phyloP scores from a whole-genome alignment of 2,797 vertebrate species.

The Acropternis orthonyx region DNA sequence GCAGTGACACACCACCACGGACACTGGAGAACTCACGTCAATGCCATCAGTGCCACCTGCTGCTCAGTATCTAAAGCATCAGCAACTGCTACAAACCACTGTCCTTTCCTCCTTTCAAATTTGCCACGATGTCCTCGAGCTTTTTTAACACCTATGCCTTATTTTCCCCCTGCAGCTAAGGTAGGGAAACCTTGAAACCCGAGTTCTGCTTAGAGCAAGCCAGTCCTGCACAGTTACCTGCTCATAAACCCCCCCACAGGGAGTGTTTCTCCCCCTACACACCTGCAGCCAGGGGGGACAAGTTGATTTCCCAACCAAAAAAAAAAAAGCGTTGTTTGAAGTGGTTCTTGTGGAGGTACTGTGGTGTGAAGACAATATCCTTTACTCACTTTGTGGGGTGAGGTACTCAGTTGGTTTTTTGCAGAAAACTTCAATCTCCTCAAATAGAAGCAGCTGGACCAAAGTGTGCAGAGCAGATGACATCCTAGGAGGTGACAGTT shows the following conservation, averaged over 20 bases:
- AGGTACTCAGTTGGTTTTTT: neutral
- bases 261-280: neutral
- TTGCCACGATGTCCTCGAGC: neutral
- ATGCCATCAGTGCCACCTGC: slow-evolving; percentile 36
- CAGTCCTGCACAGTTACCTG: neutral
- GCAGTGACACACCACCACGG: neutral
- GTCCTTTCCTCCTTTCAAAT: neutral
- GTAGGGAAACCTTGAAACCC: neutral
- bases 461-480: neutral
- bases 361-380: neutral
- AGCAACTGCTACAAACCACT: neutral
- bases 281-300: neutral
- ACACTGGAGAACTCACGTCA: neutral
- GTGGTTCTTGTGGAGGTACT: neutral
- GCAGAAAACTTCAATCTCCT: neutral
- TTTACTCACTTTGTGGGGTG: neutral
- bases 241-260: neutral
- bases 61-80: neutral
- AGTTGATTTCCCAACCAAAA: neutral
- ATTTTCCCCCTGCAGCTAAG: neutral
- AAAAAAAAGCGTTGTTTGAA: too few species aligned
- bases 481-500: neutral
- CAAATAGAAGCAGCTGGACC: neutral
- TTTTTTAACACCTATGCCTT: neutral
- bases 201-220: neutral